Conservation (phyloP, 1,140 invertebrate species). For the Condylostylus longicornis region DNA sequence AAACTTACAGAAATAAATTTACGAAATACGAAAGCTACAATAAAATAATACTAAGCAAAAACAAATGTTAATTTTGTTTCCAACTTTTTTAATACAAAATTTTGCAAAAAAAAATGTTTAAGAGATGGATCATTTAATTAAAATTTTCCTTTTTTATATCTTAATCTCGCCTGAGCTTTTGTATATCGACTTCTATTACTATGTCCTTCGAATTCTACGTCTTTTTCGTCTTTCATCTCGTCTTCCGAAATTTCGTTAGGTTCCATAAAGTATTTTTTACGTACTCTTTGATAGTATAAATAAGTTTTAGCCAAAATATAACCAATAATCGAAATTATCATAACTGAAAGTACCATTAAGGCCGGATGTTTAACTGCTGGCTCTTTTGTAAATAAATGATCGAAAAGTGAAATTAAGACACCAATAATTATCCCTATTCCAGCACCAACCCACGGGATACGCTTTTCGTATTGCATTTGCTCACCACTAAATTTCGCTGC, state of each 20-base stretch:
- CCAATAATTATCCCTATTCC: conserved; percentile 57
- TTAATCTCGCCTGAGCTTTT: conserved; percentile 51
- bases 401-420: conserved; percentile 51
- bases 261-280: conserved; percentile 38
- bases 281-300: conserved; percentile 39
- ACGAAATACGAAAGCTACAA: too few species aligned
- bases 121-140: too few species aligned
- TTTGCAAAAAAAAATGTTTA: too few species aligned
- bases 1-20: too few species aligned
- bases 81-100: too few species aligned
- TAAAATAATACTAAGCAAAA: too few species aligned
- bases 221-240: conserved; percentile 15
- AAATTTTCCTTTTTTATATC: conserved; percentile 50
- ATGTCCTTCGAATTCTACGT: conserved; percentile 13
- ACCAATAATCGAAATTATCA: conserved; percentile 42
- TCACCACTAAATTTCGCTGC: conserved; percentile 43
- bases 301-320: conserved; percentile 39
- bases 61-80: too few species aligned
- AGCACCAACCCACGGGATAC: conserved; percentile 59
- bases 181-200: conserved; percentile 37
- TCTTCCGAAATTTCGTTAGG: conserved; percentile 34
- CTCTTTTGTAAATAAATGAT: conserved; percentile 48
- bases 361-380: conserved; percentile 50
- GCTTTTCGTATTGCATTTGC: conserved; percentile 42
- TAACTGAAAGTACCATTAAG: conserved; percentile 41